phyloP scores from a whole-genome alignment of 2,797 vertebrate genomes.

The Sebastolobus alascanus region DNA sequence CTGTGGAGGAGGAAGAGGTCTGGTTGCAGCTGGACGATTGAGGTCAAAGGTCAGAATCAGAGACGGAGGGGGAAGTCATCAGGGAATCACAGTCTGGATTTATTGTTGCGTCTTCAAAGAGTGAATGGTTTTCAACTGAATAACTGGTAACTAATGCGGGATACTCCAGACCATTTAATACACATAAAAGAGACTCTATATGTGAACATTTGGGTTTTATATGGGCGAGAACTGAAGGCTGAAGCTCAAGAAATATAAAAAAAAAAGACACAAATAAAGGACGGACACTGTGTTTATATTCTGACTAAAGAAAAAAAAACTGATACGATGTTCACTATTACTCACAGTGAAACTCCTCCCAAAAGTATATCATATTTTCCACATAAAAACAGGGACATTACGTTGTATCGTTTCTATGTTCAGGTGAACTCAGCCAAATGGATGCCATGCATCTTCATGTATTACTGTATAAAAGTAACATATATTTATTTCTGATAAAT shows the following conservation, averaged over 20 bases:
- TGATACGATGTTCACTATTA: conserved; percentile 22
- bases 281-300: conserved; percentile 35
- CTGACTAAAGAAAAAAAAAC: conserved; percentile 23
- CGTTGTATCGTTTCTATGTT: conserved; percentile 64
- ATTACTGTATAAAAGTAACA: conserved; percentile 86
- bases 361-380: conserved; percentile 6
- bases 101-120: conserved; percentile 49
- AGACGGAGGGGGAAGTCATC: conserved; percentile 41
- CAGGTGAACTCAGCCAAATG: conserved; percentile 82
- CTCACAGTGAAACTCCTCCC: conserved; percentile 39
- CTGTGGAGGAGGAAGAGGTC: conserved; percentile 34
- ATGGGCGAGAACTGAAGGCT: conserved; percentile 35
- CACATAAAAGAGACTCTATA: conserved; percentile 28
- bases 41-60: conserved; percentile 44
- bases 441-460: conserved; percentile 88
- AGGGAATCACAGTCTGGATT: conserved; percentile 54
- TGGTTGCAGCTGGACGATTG: conserved; percentile 37
- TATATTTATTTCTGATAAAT: conserved; percentile 89
- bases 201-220: conserved; percentile 42
- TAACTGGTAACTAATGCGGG: conserved; percentile 21
- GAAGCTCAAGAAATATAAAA: conserved; percentile 24
- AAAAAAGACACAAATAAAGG: conserved; percentile 31
- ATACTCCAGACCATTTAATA: conserved; percentile 21
- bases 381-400: conserved; percentile 61
- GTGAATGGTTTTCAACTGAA: conserved; percentile 39